Base-by-base conservation (phyloP, 2,797 vertebrate species). In the Acanthis flammea region DNA sequence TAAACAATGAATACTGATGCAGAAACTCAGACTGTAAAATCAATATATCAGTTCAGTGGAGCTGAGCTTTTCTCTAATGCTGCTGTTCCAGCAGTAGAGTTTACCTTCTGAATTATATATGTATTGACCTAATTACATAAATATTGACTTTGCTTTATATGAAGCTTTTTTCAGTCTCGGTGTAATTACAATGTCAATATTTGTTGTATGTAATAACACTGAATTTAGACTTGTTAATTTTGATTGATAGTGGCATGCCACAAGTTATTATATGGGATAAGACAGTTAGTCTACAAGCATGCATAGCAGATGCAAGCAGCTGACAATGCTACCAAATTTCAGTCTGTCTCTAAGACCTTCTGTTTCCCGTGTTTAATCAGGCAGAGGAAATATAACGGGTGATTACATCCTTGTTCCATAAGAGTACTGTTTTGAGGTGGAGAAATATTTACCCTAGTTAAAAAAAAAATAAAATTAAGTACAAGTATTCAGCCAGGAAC, bases 181-280 rank as follows among this genome's bases (percentile, higher is more conserved):
- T 87, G 53, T 98, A 98, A 98, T 98, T 97, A 95, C 42, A 83
- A 94, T 96, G 97, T 97, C 98, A 97, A 97, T 98, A 98, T 97
- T 92, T 96, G 94, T 97, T 92, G 89, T 84, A 77, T 96, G 63
- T 86, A 96, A 93, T 97, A 98, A 96, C 72, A 93, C 15, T 96
- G 91, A 96, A 96, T 97, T 98, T 97, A 84, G 94, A 92, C 88
- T 96, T 96, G 90, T 96, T 98, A 97, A 97, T 97, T 97, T 94
- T 97, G 95, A 98, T 89, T 84, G 92, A 97, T 96, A 85, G 88
- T 77, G 72, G 50, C 92, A 94, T 62, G 73, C 39, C 88, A 82
- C 85, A 89, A 97, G 92, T 88, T 96, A 90, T 91, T 94, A 82
- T 91, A 86, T 16, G 61, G 86, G 77, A 83, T 88, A 92, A 91